Percentiles rank a stretch among this genome's conserved stretches.
Conservation (phyloP, 2,113 vertebrate genomes). For the Passer montanus region DNA sequence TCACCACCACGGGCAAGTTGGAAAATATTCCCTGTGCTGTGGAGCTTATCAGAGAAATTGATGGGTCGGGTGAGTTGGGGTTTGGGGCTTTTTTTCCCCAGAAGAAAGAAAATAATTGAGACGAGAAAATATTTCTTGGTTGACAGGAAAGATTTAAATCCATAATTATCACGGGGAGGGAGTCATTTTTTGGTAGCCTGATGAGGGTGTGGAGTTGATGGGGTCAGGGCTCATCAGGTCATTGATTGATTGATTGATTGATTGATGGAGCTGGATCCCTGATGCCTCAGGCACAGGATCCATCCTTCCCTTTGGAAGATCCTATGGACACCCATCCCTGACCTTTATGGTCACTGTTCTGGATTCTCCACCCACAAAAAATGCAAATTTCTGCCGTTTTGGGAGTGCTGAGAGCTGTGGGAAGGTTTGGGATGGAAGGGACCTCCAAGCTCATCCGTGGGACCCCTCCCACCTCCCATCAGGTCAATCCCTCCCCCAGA, state of each 20-base stretch:
- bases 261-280: not conserved
- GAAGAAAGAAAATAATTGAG: not conserved
- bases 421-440: not conserved
- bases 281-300: not conserved
- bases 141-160: not conserved
- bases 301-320: not conserved
- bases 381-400: not conserved
- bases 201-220: not conserved
- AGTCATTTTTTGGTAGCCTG: not conserved
- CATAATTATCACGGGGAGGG: not conserved
- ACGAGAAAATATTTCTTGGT: constrained; percentile 1
- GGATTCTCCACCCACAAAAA: not conserved
- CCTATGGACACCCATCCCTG: too few species aligned
- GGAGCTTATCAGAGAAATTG: not conserved
- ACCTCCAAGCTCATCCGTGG: not conserved
- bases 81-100: not conserved
- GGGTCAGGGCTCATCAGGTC: not conserved
- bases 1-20: not conserved
- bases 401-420: not conserved
- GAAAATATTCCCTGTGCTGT: not conserved
- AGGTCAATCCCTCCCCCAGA: not conserved
- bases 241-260: not conserved
- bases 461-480: not conserved
- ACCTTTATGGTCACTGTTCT: not conserved
- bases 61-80: not conserved